Evolutionary conservation across 2,888 invertebrate genomes (phyloP).

Genomic region (Dasysyrphus tricinctus): DNA sequence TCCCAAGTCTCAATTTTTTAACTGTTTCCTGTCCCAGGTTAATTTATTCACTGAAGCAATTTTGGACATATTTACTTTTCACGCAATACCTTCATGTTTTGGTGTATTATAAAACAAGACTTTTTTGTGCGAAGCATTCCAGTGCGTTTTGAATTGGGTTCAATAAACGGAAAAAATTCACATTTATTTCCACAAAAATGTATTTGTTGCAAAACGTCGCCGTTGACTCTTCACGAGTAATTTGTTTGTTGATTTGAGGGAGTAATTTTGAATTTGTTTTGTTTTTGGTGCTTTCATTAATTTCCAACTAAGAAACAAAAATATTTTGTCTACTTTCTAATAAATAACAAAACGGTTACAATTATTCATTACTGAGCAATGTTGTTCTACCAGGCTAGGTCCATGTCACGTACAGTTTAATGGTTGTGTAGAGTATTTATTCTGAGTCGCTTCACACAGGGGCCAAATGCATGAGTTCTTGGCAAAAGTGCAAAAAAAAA

Average conservation of each 20-base stretch:
- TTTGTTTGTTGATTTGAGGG: neutral
- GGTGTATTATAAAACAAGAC: neutral
- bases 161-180: neutral
- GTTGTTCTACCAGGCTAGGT: neutral
- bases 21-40: too few species aligned
- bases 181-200: neutral
- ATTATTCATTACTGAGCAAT: constrained; percentile 34
- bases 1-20: neutral
- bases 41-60: too few species aligned
- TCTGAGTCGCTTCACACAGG: constrained; percentile 19
- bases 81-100: too few species aligned
- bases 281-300: neutral
- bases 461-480: too few species aligned
- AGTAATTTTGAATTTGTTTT: neutral
- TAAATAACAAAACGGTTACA: constrained; percentile 38
- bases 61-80: too few species aligned
- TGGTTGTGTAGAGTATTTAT: neutral
- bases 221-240: neutral
- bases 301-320: neutral
- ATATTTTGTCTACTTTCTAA: neutral
- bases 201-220: neutral
- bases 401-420: constrained; percentile 40
- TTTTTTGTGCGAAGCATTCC: neutral
- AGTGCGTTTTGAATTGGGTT: neutral
- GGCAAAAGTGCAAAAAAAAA: too few species aligned